phyloP scores from a whole-genome alignment of 2,797 vertebrate genomes.

The Anabacerthia variegaticeps region DNA sequence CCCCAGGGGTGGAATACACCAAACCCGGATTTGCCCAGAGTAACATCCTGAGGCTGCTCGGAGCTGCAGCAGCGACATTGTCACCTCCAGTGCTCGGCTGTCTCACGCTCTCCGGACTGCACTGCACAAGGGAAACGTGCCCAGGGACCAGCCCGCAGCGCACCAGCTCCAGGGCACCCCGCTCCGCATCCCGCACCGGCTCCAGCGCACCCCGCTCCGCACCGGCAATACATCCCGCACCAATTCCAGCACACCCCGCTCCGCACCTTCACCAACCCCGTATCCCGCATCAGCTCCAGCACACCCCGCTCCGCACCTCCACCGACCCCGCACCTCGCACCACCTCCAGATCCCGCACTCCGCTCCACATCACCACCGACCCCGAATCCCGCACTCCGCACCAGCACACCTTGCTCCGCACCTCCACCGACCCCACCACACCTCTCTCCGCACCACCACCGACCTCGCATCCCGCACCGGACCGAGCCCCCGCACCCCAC shows the following conservation, averaged over 20 bases:
- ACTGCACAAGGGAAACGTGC: fast-evolving
- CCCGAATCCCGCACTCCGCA: neutral
- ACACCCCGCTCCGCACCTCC: neutral
- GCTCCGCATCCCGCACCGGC: neutral
- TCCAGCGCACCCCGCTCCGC: neutral
- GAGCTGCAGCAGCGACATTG: fast-evolving
- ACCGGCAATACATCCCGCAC: neutral
- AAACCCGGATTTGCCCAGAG: fast-evolving
- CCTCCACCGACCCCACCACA: no score
- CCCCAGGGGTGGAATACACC: neutral
- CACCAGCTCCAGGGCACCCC: neutral
- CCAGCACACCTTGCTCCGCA: no score
- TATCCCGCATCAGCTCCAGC: neutral
- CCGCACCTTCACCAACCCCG: neutral
- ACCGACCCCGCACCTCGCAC: neutral
- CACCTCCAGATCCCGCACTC: neutral
- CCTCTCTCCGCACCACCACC: neutral
- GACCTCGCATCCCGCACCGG: no score
- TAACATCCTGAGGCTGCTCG: fast-evolving
- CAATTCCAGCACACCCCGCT: neutral
- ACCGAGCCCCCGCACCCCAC: no score
- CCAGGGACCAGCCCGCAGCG: neutral
- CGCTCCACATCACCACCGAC: neutral
- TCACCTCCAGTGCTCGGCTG: neutral
- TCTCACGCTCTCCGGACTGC: fast-evolving